Evolutionary conservation across 2,797 vertebrate species (phyloP).

Genomic region (Phoebastria nigripes): DNA sequence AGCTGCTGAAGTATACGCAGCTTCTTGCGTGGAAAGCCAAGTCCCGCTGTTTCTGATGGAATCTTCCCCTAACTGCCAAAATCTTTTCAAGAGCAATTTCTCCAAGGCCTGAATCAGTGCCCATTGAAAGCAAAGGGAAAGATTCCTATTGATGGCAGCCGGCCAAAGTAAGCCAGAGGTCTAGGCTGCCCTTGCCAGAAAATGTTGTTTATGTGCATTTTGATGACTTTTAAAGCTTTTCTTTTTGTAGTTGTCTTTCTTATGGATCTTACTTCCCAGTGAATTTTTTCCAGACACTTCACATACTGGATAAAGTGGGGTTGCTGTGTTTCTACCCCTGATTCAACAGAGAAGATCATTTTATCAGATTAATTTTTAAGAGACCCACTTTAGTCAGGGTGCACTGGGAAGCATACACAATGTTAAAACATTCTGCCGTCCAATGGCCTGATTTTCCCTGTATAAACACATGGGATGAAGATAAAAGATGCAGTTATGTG

Average conservation of each 20-base stretch:
- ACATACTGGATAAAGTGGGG: background rate
- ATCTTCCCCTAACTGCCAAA: conserved; percentile 20
- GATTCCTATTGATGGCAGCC: conserved; percentile 8
- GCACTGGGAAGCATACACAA: background rate
- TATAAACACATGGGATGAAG: background rate
- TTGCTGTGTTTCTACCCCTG: background rate
- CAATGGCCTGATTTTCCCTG: background rate
- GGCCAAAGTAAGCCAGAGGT: conserved; percentile 41
- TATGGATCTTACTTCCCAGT: background rate
- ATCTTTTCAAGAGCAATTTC: conserved; percentile 31
- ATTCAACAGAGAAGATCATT: background rate
- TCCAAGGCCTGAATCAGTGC: conserved; percentile 32
- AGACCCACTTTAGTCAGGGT: background rate
- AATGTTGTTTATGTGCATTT: conserved; percentile 7
- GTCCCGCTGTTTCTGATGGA: conserved; percentile 7
- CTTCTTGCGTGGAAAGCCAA: background rate
- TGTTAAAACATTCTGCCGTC: background rate
- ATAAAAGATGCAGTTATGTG: conserved; percentile 32
- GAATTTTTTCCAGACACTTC: background rate
- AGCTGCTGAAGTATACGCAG: background rate
- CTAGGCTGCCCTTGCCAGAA: background rate
- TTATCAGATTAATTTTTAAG: background rate
- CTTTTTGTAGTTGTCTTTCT: conserved; percentile 1
- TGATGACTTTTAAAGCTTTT: conserved; percentile 29
- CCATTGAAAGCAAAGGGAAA: conserved; percentile 43